Evolutionary conservation across 1,140 invertebrate genomes (phyloP), one percentile per base, ranked within the genome.

Genomic region (Drosophila kikkawai): DNA sequence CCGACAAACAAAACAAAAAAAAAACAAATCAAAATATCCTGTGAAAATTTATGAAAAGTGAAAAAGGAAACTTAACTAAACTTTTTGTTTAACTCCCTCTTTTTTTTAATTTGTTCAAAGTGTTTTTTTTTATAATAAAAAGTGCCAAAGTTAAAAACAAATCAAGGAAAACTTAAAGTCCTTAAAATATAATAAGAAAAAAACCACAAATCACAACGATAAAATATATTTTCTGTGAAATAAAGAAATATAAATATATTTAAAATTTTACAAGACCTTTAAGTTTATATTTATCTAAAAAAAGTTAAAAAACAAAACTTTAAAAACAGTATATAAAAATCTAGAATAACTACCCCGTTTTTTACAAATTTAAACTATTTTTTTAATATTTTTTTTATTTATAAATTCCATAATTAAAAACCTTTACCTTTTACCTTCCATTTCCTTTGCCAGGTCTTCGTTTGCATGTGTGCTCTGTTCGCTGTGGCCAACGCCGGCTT

Each of bases 401-500:
- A 5, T 12, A 26, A 57, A 39, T 17, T 15, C 29, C 2, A 2
- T 5, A 11, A 29, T 37, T 15, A 13, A 2, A 7, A 13, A 4
- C 17, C 34, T 0, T 11, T 37, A 15, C 3, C 15, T 26, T 7
- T 22, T 26, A 4, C 22, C 26, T 48, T 12, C 9, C 3, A 7
- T 26, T 9, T 32, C 9, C 55, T 7, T 26, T 5, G 0, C 1
- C 47, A 91, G 90, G 79, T 91, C 65, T 91, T 91, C 60, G 84
- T 91, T 37, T 91, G 84, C 58, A 51, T 91, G 74, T 88, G 79
- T 80, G 88, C 88, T 47, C 75, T 91, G 15, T 80, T 91, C 41
- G 88, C 90, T 59, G 83, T 86, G 70, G 84, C 90, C 29, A 91
- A 91, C 50, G 90, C 88, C 17, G 90, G 90, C 22, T 80, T 88